Base-by-base conservation (phyloP, 2,888 invertebrate species). In the Abrostola tripartita region DNA sequence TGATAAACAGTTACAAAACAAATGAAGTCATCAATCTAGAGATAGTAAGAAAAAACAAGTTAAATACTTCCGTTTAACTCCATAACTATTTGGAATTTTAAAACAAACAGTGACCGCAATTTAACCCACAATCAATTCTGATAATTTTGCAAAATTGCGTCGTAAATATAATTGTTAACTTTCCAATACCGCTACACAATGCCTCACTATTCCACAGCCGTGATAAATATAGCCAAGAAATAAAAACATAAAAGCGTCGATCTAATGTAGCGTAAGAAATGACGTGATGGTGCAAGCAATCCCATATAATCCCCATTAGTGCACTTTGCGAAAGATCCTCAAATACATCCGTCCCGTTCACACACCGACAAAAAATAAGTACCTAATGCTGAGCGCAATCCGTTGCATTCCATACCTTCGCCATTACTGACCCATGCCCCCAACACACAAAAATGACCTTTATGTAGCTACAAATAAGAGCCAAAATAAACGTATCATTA, bases 261-360 rank as follows among this genome's bases (percentile, higher is more conserved):
- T 84, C 80, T 76, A 73, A 78, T 78, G 80, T 81, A 81, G 81
- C 74, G 70, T 83, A 85, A 82, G 85, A 83, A 86, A 86, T 82
- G 84, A 85, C 82, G 85, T 84, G 85, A 84, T 81, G 81, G 83
- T 82, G 85, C 84, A 84, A 84, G 87, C 84, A 87, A 88, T 88
- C 89, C 87, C 87, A 90, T 88, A 92, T 88, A 89, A 91, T 90
- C 88, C 88, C 92, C 90, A 93, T 92, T 93, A 93, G 91, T 87
- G 86, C 87, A 92, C 92, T 91, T 92, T 82, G 93, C 92, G 86
- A 91, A 91, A 88, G 91, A 85, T 85, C 88, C 88, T 85, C 78
- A 81, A 75, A 72, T 67, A 68, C 75, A 50, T 70, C 76, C 74
- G 42, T 93, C 93, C 84, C 90, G 74, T 88, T 93, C 89, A 79